Base-by-base conservation (phyloP, 2,113 vertebrate genomes). In the Pungitius pungitius region DNA sequence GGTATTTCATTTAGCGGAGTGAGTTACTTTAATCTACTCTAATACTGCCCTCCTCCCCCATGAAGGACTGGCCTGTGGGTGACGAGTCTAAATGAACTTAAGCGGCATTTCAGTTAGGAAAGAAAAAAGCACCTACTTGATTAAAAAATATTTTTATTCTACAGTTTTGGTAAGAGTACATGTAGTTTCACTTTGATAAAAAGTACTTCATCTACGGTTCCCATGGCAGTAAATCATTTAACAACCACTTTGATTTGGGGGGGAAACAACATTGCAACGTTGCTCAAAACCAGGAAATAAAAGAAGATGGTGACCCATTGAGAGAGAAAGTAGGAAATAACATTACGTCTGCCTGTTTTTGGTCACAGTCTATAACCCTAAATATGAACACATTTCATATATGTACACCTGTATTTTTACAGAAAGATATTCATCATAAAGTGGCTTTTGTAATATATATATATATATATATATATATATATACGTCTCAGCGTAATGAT, bases 361-460 rank as follows among this genome's bases (percentile, higher is more conserved):
- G 49, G 72, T 68, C 22, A 40, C 35, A 24, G 18, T 64, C 24
- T 71, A 22, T 27, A 71, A 69, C 57, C 64, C 74, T 73, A 81
- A 42, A 85, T 80, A 81, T 84, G 70, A 85, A 89, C 69, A 64
- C 42, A 30, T 81, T 80, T 77, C 56, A 86, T 89, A 89, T 85
- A 91, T 91, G 89, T 75, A 88, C 51, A 88, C 51, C 61, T 79
- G 37, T 54, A 54, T 82, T 80, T 88, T 26, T 81, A 80, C 83
- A 89, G 43, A 79, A 64, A 56, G 63, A 72, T 67, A 71, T 73
- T 87, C 78, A 80, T 89, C 77, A 70, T 86, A 73, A 74, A 84
- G 77, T 81, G 71, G 72, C 65, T 74, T 78, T 59, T 54, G 68
- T 72, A 26, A 30, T 30, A 12, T 80, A n/a, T n/a, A n/a, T n/a